Base-by-base conservation (phyloP, 2,797 vertebrate species). In the Liparis tanakae region DNA sequence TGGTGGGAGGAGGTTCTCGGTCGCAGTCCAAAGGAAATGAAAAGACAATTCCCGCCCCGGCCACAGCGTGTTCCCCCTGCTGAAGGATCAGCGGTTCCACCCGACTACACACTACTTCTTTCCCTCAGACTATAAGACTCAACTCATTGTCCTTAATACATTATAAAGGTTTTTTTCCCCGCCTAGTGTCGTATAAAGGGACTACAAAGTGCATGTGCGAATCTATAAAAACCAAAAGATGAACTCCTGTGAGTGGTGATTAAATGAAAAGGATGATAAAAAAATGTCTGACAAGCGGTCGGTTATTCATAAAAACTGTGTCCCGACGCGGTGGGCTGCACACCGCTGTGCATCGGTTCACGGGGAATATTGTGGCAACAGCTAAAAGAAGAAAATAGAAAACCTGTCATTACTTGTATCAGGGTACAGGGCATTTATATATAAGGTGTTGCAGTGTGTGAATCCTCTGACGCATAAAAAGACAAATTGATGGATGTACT, bases 381-480 rank as follows among this genome's bases (percentile, higher is more conserved):
- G 80, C 71, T 75, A 54, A 82, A 64, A 68, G 63, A 20, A 67
- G 56, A 66, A 73, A 70, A 74, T 58, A 74, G 51, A 72, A 72
- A 66, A 74, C 62, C 66, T 73, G 68, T 72, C 10, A 7, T 69
- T 84, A 74, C 71, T 48, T 85, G 56, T 41, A 62, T 61, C 57
- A 78, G 75, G 68, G 63, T 68, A 68, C 58, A 69, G 75, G 72
- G 46, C 72, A 77, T 87, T 89, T 83, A 80, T 82, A 85, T 88
- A 89, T 82, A 85, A 86, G 75, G 65, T 54, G 30, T 43, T 68
- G 66, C 69, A 78, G 53, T 51, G 64, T 87, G 67, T 76, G 76
- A 74, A 72, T 60, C 51, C 65, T 66, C 72, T 74, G 44, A 75
- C 60, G 68, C 53, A 68, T 51, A 80, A 77, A 75, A 72, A 65